Conservation (phyloP, 1,140 invertebrate species). For the Drosophila dunni region DNA sequence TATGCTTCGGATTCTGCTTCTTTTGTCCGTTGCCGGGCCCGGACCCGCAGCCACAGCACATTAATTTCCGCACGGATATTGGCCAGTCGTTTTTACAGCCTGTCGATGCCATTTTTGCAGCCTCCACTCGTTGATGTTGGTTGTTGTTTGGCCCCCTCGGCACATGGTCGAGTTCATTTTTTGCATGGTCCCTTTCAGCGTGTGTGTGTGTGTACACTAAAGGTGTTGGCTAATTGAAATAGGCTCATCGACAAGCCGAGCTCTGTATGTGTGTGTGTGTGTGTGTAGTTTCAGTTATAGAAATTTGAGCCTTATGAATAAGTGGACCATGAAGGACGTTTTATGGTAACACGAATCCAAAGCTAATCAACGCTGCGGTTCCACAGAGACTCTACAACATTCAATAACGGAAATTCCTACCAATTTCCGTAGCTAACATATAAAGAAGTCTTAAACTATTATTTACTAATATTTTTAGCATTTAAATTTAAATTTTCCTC, state of each 20-base stretch:
- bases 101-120: slow-evolving; percentile 43
- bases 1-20: not conserved
- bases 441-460: too few species aligned
- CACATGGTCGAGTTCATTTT: slow-evolving; percentile 37
- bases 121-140: too few species aligned
- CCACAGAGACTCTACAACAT: not conserved
- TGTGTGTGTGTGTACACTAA: slow-evolving; percentile 7
- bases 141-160: not conserved
- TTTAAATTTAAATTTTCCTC: not conserved
- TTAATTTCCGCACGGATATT: slow-evolving; percentile 80
- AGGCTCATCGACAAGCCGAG: slow-evolving; percentile 28
- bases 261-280: slow-evolving; percentile 8
- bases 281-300: slow-evolving; percentile 8
- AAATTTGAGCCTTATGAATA: slow-evolving; percentile 44
- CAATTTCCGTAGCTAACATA: too few species aligned
- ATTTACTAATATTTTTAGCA: too few species aligned
- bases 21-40: slow-evolving; percentile 14
- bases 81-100: slow-evolving; percentile 61
- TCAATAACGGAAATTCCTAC: too few species aligned
- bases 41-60: slow-evolving; percentile 59
- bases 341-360: slow-evolving; percentile 22
- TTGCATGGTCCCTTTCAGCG: slow-evolving; percentile 24
- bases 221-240: slow-evolving; percentile 76
- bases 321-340: slow-evolving; percentile 36
- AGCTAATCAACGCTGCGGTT: slow-evolving; percentile 26